Conservation (phyloP, 1,140 invertebrate species). For the Meloidogyne chitwoodi region DNA sequence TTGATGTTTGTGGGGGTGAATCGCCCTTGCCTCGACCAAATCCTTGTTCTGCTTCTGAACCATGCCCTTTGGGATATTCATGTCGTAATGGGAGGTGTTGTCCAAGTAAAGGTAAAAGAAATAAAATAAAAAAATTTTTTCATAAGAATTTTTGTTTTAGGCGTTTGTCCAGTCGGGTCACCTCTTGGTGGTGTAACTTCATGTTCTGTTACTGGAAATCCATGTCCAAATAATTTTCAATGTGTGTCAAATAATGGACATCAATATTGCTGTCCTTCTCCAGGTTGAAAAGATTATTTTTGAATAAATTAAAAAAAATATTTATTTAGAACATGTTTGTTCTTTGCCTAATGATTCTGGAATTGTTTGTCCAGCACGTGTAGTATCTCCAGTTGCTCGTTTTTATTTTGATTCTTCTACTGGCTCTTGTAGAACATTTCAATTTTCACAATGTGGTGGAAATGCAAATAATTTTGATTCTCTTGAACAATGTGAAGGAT, state of each 20-base stretch:
- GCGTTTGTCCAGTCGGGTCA: conserved; percentile 52
- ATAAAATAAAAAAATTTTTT: no score
- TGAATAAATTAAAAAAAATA: not conserved
- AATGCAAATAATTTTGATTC: conserved; percentile 60
- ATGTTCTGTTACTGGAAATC: conserved; percentile 45
- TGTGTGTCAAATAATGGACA: conserved; percentile 54
- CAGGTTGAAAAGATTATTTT: no score
- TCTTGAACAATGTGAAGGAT: conserved; percentile 60
- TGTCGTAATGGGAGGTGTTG: conserved; percentile 55
- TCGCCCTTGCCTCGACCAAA: conserved; percentile 46
- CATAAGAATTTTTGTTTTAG: conserved; percentile 10
- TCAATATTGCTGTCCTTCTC: conserved; percentile 56
- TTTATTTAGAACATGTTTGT: conserved; percentile 44
- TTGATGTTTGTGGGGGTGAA: conserved; percentile 51
- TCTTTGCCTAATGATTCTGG: conserved; percentile 32
- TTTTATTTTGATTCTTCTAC: conserved; percentile 59
- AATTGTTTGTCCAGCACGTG: conserved; percentile 26
- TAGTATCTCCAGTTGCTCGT: conserved; percentile 41
- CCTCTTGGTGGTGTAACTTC: conserved; percentile 56
- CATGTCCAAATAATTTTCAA: conserved; percentile 58
- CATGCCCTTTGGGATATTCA: conserved; percentile 50
- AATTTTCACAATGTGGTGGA: conserved; percentile 56
- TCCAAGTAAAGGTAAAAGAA: conserved; percentile 50
- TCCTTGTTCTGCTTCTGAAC: conserved; percentile 47
- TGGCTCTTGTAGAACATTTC: conserved; percentile 58